A percentile compares a stretch with the other conserved stretches of the same genome.
Evolutionary conservation across 2,113 vertebrate species (phyloP).

Genomic region (Scytalopus superciliaris): DNA sequence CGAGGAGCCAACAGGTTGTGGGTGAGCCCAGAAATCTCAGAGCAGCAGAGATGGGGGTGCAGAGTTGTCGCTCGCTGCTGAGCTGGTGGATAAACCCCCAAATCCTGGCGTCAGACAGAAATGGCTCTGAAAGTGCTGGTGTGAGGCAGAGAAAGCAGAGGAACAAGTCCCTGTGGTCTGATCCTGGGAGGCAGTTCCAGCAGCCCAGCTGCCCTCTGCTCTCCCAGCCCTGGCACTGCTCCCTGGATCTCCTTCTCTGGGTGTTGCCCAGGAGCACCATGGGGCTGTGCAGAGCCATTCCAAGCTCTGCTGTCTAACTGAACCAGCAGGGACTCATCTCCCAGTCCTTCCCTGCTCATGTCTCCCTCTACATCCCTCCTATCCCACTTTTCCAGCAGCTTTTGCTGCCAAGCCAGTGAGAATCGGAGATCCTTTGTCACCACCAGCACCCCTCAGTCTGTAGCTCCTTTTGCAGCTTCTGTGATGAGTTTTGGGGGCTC

Average conservation of each 20-base stretch:
- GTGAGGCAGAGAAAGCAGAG: neutral
- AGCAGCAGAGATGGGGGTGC: no score
- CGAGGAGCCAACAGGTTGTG: neutral
- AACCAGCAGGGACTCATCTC: neutral
- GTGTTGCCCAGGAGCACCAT: neutral
- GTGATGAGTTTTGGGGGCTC: neutral
- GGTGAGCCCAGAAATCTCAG: neutral
- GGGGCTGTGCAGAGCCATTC: neutral
- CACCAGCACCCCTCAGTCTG: neutral
- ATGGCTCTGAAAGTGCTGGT: neutral
- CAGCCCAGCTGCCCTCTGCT: neutral
- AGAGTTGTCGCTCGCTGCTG: neutral
- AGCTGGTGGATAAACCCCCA: accelerated
- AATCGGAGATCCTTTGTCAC: neutral
- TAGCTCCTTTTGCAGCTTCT: neutral
- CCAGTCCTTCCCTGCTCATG: neutral
- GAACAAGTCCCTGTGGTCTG: neutral
- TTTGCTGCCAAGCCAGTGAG: neutral
- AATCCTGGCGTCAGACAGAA: neutral
- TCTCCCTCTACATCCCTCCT: no score
- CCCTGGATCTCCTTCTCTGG: neutral
- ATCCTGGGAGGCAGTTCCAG: neutral
- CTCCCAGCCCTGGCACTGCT: neutral
- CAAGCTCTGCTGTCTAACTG: neutral
- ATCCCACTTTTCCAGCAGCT: neutral